These are phyloP conservation scores for Lampris incognitus DNA, from an alignment of 2,113 vertebrate genomes.

Conservation along the genomic window DNA sequence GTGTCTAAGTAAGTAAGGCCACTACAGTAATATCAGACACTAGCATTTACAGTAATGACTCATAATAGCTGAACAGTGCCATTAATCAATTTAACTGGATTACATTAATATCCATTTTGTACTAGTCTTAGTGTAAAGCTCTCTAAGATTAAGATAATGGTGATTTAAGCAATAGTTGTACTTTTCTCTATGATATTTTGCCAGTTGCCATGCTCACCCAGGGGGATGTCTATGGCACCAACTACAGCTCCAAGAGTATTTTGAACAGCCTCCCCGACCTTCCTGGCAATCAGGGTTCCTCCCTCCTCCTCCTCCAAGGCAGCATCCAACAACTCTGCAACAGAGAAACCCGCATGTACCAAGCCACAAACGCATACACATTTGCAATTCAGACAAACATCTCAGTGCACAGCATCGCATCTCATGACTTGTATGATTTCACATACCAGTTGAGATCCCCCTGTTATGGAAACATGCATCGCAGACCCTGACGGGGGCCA, in stretches of 20 bases:
- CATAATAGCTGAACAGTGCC: too few relatives aligned
- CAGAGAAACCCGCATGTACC: conserved; percentile 13
- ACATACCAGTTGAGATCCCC: conserved; percentile 86
- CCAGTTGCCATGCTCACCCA: conserved; percentile 82
- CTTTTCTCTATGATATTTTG: not conserved
- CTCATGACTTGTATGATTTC: not conserved
- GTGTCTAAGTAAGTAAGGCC: too few relatives aligned
- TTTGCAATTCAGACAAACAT: not conserved
- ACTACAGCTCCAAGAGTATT: conserved; percentile 95
- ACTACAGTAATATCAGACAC: too few relatives aligned
- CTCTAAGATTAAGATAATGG: too few relatives aligned
- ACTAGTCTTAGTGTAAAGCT: too few relatives aligned
- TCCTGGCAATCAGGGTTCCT: conserved; percentile 93
- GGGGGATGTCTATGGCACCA: conserved; percentile 96
- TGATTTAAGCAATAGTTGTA: not conserved
- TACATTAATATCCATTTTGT: too few relatives aligned
- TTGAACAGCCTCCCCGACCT: conserved; percentile 97
- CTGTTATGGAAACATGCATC: conserved; percentile 92
- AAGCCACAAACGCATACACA: not conserved
- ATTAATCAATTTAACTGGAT: too few relatives aligned
- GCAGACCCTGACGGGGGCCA: conserved; percentile 92
- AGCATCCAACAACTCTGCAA: conserved; percentile 87
- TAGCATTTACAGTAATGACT: too few relatives aligned
- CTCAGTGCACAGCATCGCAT: not conserved
- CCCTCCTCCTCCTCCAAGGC: conserved; percentile 91